phyloP scores from a whole-genome alignment of 2,888 invertebrate genomes.

The Drosophila tanythrix region DNA sequence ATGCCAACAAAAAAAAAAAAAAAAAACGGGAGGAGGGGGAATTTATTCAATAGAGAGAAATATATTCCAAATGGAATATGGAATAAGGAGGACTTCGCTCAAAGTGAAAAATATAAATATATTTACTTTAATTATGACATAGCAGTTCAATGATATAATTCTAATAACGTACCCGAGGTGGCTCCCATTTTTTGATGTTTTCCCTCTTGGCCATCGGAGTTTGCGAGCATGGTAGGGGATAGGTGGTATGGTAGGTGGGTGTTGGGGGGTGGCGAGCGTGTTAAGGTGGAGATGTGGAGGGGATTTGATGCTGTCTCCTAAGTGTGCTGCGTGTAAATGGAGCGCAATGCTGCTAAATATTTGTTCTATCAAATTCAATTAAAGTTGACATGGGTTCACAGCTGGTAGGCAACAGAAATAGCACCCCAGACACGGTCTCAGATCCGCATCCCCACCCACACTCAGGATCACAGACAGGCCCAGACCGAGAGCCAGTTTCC shows the following conservation, averaged over 20 bases:
- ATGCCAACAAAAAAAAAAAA: neutral
- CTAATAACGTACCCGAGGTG: constrained; percentile 1
- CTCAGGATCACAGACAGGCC: neutral
- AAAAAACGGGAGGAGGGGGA: too few relatives aligned
- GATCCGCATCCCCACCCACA: constrained; percentile 3
- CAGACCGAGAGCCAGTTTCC: neutral
- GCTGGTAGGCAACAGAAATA: constrained; percentile 46
- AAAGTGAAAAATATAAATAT: constrained; percentile 10
- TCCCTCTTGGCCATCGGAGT: neutral
- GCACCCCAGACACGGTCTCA: constrained; percentile 12
- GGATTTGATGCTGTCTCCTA: constrained; percentile 6
- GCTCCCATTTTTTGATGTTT: constrained; percentile 10
- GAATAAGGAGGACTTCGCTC: constrained; percentile 1
- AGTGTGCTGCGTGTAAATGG: constrained; percentile 67
- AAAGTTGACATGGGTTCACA: constrained; percentile 79
- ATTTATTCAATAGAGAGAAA: neutral
- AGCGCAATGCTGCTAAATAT: constrained; percentile 71
- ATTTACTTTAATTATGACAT: constrained; percentile 47
- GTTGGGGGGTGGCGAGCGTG: neutral
- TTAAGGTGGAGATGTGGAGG: neutral
- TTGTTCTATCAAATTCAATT: constrained; percentile 79
- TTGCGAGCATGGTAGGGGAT: neutral
- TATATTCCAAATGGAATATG: neutral
- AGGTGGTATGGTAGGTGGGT: neutral
- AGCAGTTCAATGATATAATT: constrained; percentile 41